Evolutionary conservation across 2,797 vertebrate species (phyloP), one percentile per base, ranked within the genome.

Genomic region (Diplodus sargus): DNA sequence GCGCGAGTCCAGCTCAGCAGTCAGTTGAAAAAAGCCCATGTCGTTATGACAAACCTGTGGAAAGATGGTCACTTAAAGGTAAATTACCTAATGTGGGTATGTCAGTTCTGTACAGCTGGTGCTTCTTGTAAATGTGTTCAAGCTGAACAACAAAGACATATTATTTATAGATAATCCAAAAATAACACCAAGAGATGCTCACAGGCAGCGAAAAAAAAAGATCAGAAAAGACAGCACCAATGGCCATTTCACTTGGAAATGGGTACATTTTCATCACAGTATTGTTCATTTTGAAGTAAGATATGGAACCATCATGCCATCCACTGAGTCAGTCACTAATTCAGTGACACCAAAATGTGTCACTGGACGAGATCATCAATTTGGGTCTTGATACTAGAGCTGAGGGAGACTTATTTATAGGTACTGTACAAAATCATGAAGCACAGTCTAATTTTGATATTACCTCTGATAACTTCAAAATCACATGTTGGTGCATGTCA

Each of bases 341-440:
- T 66, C 18, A 48, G 12, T 54, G 28, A 69, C 60, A 83, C 22
- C 54, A 20, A 30, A 34, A 56, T 87, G 62, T 85, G 73, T 82
- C 86, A 87, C 48, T 49, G 52, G 25, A 49, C 84, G 85, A 88
- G 74, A 49, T 89, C 84, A 87, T 66, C 54, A 34, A 1, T 52
- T 52, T 48, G 49, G 20, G 39, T 49, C 28, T 52, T 51, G 18
- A 42, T 59, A 17, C 59, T 53, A 20, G 17, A 74, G 1, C 6
- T 34, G 49, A 54, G 6, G 39, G 18, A 76, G n/a, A 22, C 34
- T 0, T 76, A 47, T 75, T 43, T 28, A 45, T 61, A 61, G 45
- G 42, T 12, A 28, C 4, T 77, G 12, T 58, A 15, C 14, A 34
- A 12, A 81, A 20, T 18, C 2, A 10, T 30, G 10, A 5, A 54